Evolutionary conservation across 1,140 invertebrate genomes (phyloP).

Genomic region (Cydia fagiglandana): DNA sequence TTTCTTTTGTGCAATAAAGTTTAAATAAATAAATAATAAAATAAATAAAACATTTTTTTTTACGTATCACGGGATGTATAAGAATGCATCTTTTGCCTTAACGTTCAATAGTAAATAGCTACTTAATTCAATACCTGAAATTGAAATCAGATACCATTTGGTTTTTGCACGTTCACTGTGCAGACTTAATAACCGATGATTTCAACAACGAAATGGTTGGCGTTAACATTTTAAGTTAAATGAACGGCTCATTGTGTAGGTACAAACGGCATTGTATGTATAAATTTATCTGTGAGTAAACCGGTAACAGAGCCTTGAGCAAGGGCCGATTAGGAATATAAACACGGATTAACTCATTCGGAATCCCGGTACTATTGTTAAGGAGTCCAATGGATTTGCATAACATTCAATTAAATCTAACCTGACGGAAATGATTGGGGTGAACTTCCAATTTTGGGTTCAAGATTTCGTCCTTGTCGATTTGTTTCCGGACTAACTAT

Average conservation of each 20-base stretch:
- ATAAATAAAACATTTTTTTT: too few relatives aligned
- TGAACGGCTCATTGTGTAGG: slow-evolving; percentile 50
- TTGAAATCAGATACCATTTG: neutral
- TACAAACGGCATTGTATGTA: slow-evolving; percentile 68
- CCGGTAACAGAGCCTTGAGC: slow-evolving; percentile 69
- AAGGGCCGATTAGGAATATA: slow-evolving; percentile 76
- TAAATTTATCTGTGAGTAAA: slow-evolving; percentile 72
- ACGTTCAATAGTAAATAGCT: slow-evolving; percentile 18
- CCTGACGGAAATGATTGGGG: slow-evolving; percentile 74
- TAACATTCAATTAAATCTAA: slow-evolving; percentile 78
- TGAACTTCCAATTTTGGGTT: slow-evolving; percentile 53
- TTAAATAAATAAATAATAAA: too few relatives aligned
- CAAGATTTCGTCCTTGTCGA: slow-evolving; percentile 29
- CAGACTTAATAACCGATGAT: slow-evolving; percentile 37
- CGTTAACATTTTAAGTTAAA: slow-evolving; percentile 55
- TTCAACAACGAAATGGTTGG: slow-evolving; percentile 41
- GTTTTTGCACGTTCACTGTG: neutral
- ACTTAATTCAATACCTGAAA: neutral
- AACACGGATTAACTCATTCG: slow-evolving; percentile 79
- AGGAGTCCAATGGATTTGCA: slow-evolving; percentile 77
- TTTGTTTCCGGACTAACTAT: slow-evolving; percentile 10
- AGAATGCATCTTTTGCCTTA: neutral
- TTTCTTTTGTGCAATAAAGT: too few relatives aligned
- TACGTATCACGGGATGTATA: too few relatives aligned
- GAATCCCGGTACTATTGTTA: slow-evolving; percentile 77